These are phyloP conservation scores for Drosophila sturtevanti DNA, from an alignment of 1,140 invertebrate species.

Conservation along the genomic window DNA sequence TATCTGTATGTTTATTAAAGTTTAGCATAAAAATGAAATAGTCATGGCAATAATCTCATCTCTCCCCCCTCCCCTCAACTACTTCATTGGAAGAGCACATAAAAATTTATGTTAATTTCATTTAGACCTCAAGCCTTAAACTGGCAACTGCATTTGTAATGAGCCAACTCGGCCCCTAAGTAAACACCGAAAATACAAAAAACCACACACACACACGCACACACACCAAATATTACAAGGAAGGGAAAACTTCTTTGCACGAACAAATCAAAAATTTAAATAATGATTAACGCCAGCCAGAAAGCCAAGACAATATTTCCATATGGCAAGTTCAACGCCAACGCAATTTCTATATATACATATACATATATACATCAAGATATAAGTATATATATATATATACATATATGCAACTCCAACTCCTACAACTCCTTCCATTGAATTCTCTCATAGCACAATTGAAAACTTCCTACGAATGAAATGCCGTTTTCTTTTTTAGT, in stretches of 20 bases:
- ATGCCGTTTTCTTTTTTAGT: conserved; percentile 52
- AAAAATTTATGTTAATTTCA: conserved; percentile 78
- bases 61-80: not conserved
- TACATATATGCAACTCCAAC: not conserved
- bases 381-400: too few species aligned
- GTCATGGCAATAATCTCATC: conserved; percentile 47
- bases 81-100: conserved; percentile 57
- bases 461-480: conserved; percentile 67
- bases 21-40: conserved; percentile 72
- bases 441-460: conserved; percentile 57
- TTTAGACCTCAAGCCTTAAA: conserved; percentile 63
- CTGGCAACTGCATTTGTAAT: conserved; percentile 71
- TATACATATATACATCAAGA: conserved; percentile 30
- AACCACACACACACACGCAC: too few species aligned
- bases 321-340: not conserved
- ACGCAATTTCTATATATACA: conserved; percentile 9
- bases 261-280: conserved; percentile 72
- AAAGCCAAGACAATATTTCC: not conserved
- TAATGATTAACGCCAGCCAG: conserved; percentile 66
- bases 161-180: conserved; percentile 44
- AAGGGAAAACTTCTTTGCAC: conserved; percentile 16
- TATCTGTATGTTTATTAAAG: conserved; percentile 75
- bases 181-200: conserved; percentile 55
- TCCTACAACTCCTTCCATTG: conserved; percentile 3
- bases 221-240: too few species aligned